Base-by-base conservation (phyloP, 2,888 invertebrate species). In the Hypercompe scribonia region DNA sequence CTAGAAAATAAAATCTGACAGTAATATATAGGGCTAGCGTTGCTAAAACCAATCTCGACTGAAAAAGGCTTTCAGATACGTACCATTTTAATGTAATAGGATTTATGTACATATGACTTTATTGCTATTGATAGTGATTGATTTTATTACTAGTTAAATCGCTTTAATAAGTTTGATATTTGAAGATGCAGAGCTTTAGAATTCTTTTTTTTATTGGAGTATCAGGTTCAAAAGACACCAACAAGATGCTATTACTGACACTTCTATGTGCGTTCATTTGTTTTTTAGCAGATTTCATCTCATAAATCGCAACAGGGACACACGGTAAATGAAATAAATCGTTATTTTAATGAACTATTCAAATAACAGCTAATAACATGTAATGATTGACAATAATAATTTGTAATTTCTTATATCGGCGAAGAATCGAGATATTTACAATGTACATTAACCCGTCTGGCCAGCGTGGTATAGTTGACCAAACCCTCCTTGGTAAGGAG, bases 1-100 rank as follows among this genome's bases (percentile, higher is more conserved):
- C 67, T 72, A 72, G 74, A 73, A 70, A 73, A 78, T 81, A 82
- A 28, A 78, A 78, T 71, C 75, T 70, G 78, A 75, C 73, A 78
- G 71, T 83, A 78, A 81, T 76, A 83, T 81, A 76, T 75, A 72
- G 36, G 64, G 66, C 58, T 67, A 61, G 74, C 66, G 72, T 76
- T 65, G 68, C 64, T 61, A 78, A 67, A 75, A 31, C 24, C 69
- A 75, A 63, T 77, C 72, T 65, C 31, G 61, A 66, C 67, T 74
- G 75, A 68, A 82, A 71, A 72, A 31, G 72, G 31, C 34, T 67
- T 50, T 74, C 68, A 72, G 67, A 64, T 78, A 74, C 75, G 46
- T 73, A 54, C 65, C 4, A 66, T 18, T 58, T 61, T 46, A 63
- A 28, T 31, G 63, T 46, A 36, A 65, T 65, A 65, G n/a, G 28